phyloP scores from a whole-genome alignment of 2,888 invertebrate species.

The Cepaea hortensis region DNA sequence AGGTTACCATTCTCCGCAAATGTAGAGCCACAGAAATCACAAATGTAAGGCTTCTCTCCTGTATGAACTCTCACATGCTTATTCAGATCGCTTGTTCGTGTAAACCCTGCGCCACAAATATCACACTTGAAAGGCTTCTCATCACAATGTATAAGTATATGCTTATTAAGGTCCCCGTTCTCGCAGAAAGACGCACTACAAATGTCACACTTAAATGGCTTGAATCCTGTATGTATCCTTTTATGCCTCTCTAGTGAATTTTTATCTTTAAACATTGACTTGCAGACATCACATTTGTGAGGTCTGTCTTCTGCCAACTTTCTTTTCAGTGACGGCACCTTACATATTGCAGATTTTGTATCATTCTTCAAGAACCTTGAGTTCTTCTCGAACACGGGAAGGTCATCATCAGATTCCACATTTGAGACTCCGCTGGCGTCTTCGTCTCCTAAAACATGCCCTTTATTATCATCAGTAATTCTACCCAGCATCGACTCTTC shows the following conservation, averaged over 20 bases:
- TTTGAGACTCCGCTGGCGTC: no score
- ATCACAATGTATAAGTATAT: not conserved
- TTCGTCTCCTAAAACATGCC: no score
- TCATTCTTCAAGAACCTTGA: not conserved
- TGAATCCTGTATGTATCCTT: not conserved
- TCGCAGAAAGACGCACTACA: conserved; percentile 12
- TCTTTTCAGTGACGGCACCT: not conserved
- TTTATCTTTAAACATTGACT: not conserved
- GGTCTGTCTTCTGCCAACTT: not conserved
- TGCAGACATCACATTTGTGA: conserved; percentile 32
- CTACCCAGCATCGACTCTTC: no score
- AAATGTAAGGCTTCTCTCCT: not conserved
- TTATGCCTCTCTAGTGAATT: conserved; percentile 8
- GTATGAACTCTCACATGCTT: not conserved
- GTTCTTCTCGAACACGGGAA: not conserved
- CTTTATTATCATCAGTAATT: no score
- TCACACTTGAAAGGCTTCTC: conserved; percentile 16
- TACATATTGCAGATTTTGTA: not conserved
- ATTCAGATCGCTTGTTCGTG: conserved; percentile 4
- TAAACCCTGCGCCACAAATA: conserved; percentile 5
- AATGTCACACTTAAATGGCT: not conserved
- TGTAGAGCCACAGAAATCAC: conserved; percentile 41
- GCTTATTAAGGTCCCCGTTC: not conserved
- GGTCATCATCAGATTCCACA: no score
- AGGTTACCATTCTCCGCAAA: conserved; percentile 46